Base-by-base conservation (phyloP, 2,797 vertebrate species). In the Poliocrania exsul region DNA sequence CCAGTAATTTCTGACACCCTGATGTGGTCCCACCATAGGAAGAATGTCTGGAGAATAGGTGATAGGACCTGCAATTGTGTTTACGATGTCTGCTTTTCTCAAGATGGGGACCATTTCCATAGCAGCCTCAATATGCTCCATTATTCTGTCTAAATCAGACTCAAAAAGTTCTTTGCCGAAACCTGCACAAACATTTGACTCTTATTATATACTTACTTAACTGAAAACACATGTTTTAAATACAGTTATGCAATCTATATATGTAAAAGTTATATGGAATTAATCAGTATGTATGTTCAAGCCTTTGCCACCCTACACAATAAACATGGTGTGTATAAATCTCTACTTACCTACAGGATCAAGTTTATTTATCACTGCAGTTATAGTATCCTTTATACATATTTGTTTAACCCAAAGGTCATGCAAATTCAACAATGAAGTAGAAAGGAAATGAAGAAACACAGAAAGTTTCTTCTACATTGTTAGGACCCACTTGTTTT, bases 141-240 rank as follows among this genome's bases (percentile, higher is more conserved):
- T 99, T 94, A 99, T 99, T 88, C 99, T 98, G 97, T 99, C 99
- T n/a, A 99, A 98, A 95, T 99, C 99, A 3, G 99, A 99, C 95
- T 99, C 99, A 97, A 99, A 99, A 93, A 99, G 98, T 93, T 99
- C 99, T 96, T 99, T 99, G 54, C 99, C 99, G 79, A 99, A 99
- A 86, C 99, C 99, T 99, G 95, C 26, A 94, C 47, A 94, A 93
- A 96, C 25, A 94, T 53, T 51, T 56, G 21, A 71, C 5, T 81
- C 11, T 88, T 81, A 40, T 90, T 89, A 91, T 37, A 62, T 38
- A 53, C 5, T 70, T 79, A 71, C 40, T 57, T 80, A 65, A 62
- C 3, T 53, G 19, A 62, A 84, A 87, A 75, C 29, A 79, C 6
- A 29, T 5, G 61, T 74, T 93, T 94, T 51, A 72, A 77, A 78